Evolutionary conservation across 2,888 invertebrate genomes (phyloP).

Genomic region (Drosophila monieri): DNA sequence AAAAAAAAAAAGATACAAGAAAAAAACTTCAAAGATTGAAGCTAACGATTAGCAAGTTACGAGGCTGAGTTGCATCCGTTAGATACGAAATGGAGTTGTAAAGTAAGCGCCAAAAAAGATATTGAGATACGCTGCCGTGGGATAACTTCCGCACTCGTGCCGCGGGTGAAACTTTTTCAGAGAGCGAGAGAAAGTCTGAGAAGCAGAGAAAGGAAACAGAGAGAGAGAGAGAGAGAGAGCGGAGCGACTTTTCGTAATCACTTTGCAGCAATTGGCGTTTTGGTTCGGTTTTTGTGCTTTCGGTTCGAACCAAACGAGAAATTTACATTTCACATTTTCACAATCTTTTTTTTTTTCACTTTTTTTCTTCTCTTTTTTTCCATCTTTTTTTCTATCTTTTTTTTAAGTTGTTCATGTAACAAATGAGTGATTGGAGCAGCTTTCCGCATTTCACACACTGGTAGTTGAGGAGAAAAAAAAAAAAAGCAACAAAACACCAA

Average conservation of each 20-base stretch:
- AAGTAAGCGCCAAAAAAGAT: conserved; percentile 37
- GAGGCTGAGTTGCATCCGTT: conserved; percentile 50
- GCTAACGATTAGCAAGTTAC: conserved; percentile 44
- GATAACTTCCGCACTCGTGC: conserved; percentile 78
- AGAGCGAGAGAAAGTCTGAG: conserved; percentile 32
- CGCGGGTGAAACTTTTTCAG: conserved; percentile 68
- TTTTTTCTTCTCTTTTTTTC: conserved; percentile 22
- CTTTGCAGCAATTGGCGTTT: conserved; percentile 77
- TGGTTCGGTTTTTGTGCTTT: conserved; percentile 45
- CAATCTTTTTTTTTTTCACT: conserved; percentile 55
- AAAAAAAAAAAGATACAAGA: no score
- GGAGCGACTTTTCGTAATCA: conserved; percentile 64
- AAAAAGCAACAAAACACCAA: conserved; percentile 3
- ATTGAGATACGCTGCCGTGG: conserved; percentile 63
- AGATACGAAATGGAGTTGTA: conserved; percentile 65
- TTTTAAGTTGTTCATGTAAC: conserved; percentile 54
- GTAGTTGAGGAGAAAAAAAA: conserved; percentile 6
- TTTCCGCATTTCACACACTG: conserved; percentile 71
- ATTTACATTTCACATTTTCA: conserved; percentile 78
- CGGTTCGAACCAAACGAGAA: conserved; percentile 47
- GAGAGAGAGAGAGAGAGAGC: neutral
- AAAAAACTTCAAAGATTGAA: conserved; percentile 9
- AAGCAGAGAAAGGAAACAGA: conserved; percentile 13
- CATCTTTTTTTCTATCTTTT: conserved; percentile 2
- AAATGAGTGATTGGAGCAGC: conserved; percentile 62